Evolutionary conservation across 1,140 invertebrate species (phyloP).

Genomic region (Bombus difficillimus): DNA sequence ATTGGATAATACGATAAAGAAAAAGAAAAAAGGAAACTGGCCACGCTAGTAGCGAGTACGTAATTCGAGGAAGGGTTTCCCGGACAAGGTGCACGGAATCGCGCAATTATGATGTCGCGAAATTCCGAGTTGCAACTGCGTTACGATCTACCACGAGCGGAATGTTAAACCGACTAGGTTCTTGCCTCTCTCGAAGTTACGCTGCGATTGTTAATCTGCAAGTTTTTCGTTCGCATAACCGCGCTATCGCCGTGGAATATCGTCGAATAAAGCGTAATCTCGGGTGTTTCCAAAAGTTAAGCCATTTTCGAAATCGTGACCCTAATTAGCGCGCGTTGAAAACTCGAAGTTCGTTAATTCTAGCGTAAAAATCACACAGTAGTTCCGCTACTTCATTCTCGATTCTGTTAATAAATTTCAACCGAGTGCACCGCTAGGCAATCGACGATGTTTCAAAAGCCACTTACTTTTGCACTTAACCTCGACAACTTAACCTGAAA

Average conservation of each 20-base stretch:
- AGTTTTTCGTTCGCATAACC: not conserved
- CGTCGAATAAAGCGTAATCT: not conserved
- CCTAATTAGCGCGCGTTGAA: not conserved
- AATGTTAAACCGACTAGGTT: not conserved
- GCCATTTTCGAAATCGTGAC: not conserved
- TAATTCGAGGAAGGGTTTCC: not conserved
- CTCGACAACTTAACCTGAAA: not conserved
- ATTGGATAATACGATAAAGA: not conserved
- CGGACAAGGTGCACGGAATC: not conserved
- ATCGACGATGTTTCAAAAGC: not conserved
- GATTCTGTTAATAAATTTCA: not conserved
- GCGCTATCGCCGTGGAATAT: not conserved
- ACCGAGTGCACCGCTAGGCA: not conserved
- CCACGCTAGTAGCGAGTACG: not conserved
- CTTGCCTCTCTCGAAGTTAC: not conserved
- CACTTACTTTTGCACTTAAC: not conserved
- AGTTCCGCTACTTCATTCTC: not conserved
- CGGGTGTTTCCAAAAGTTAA: not conserved
- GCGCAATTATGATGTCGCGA: conserved; percentile 1
- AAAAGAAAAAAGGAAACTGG: not conserved
- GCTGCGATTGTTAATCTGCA: not conserved
- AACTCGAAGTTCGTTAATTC: not conserved
- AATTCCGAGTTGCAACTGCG: not conserved
- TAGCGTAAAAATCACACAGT: not conserved
- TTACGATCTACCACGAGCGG: too few species aligned